These are phyloP conservation scores for Tapirus terrestris DNA, from an alignment of 2,113 vertebrate species.

Conservation along the genomic window DNA sequence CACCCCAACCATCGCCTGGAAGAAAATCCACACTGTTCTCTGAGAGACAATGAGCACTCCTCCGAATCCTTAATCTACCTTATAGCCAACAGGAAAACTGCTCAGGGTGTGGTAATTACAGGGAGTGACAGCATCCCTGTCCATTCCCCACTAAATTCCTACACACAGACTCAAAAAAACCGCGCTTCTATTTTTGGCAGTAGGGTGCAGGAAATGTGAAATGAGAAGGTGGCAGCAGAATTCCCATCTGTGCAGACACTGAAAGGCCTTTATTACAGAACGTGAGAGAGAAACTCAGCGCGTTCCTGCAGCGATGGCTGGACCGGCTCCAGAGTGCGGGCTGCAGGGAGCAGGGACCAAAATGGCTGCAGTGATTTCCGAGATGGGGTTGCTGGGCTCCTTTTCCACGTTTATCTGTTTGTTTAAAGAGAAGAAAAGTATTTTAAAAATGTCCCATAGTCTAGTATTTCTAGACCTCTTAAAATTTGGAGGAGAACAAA, in stretches of 20 bases:
- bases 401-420: not conserved
- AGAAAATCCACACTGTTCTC: not conserved
- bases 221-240: constrained; percentile 38
- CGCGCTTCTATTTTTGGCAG: constrained; percentile 45
- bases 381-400: not conserved
- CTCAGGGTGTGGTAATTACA: not conserved
- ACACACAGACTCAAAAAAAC: not conserved
- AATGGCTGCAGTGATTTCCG: not conserved
- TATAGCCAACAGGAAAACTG: not conserved
- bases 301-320: not conserved
- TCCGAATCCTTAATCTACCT: not conserved
- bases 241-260: constrained; percentile 35
- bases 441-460: not conserved
- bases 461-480: constrained; percentile 17
- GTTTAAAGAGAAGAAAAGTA: constrained; percentile 17
- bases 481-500: not conserved
- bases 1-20: not conserved
- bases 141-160: not conserved
- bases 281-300: not conserved
- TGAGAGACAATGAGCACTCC: not conserved
- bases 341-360: not conserved
- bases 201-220: constrained; percentile 24
- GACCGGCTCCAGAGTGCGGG: not conserved
- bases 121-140: not conserved
- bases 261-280: not conserved